Percentiles rank a stretch among this genome's conserved stretches.
phyloP scores from a whole-genome alignment of 2,113 vertebrate species.

The Dissostichus mawsoni region DNA sequence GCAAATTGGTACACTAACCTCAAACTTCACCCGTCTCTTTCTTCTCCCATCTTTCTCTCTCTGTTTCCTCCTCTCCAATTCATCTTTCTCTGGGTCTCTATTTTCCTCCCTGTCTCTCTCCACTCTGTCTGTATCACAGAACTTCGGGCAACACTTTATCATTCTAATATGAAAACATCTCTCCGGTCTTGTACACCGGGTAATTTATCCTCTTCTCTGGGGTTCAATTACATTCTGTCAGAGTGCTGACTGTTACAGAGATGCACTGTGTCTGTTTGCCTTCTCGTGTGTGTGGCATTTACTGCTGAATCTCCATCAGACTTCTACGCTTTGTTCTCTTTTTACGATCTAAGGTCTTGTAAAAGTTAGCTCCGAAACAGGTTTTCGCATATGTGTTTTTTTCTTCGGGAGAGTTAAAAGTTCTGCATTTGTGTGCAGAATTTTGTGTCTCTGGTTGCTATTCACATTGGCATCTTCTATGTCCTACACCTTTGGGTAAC shows the following conservation, averaged over 20 bases:
- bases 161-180: constrained; percentile 69
- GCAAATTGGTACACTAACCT: constrained; percentile 43
- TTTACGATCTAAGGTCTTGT: not conserved
- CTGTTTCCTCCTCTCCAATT: not conserved
- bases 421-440: not conserved
- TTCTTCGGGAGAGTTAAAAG: not conserved
- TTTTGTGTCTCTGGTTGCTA: not conserved
- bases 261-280: constrained; percentile 11
- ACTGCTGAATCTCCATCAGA: constrained; percentile 27
- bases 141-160: constrained; percentile 58
- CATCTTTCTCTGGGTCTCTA: not conserved
- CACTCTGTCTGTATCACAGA: constrained; percentile 12
- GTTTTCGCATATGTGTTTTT: not conserved
- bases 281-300: not conserved
- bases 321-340: constrained; percentile 13
- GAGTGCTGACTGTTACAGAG: constrained; percentile 45
- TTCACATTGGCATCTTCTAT: not conserved
- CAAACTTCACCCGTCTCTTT: constrained; percentile 41
- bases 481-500: constrained; percentile 3
- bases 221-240: constrained; percentile 56
- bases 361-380: not conserved
- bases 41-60: constrained; percentile 22
- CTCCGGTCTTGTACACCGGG: constrained; percentile 49
- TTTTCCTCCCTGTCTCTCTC: not conserved
- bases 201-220: constrained; percentile 65